phyloP scores from a whole-genome alignment of 35 echinoderm and acorn worm genomes.

The Ptychodera flava region DNA sequence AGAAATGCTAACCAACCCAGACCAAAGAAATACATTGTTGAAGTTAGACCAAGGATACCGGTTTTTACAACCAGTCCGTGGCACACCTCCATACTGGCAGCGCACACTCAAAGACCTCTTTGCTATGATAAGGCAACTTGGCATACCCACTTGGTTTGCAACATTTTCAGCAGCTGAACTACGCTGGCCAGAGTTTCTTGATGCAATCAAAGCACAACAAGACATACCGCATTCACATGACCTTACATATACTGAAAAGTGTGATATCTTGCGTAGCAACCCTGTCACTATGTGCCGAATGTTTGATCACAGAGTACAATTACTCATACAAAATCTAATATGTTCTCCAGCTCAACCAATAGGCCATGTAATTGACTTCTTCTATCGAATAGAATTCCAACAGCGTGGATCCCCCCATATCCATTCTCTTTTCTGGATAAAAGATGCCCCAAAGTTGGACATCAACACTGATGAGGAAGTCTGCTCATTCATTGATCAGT shows the following conservation, averaged over 20 bases:
- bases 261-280: not conserved
- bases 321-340: constrained; percentile 12
- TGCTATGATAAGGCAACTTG: constrained; percentile 22
- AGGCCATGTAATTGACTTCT: constrained; percentile 14
- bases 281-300: not conserved
- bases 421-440: constrained; percentile 16
- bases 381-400: constrained; percentile 24
- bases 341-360: constrained; percentile 12
- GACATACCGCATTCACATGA: not conserved
- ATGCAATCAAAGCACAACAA: constrained; percentile 4
- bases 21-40: not conserved
- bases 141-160: constrained; percentile 17
- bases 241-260: not conserved
- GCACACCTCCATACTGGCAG: constrained; percentile 27
- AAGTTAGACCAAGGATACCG: not conserved
- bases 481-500: constrained; percentile 31
- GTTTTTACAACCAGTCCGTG: not conserved
- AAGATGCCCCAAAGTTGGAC: constrained; percentile 24
- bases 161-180: constrained; percentile 18
- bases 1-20: too few relatives aligned
- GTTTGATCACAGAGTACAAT: constrained; percentile 17
- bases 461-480: constrained; percentile 16
- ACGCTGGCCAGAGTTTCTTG: not conserved
- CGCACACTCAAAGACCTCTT: constrained; percentile 6
- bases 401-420: constrained; percentile 27